A percentile compares a stretch with the other conserved stretches of the same genome.
phyloP scores from a whole-genome alignment of 2,888 invertebrate genomes.

The Capitulum mitella region DNA sequence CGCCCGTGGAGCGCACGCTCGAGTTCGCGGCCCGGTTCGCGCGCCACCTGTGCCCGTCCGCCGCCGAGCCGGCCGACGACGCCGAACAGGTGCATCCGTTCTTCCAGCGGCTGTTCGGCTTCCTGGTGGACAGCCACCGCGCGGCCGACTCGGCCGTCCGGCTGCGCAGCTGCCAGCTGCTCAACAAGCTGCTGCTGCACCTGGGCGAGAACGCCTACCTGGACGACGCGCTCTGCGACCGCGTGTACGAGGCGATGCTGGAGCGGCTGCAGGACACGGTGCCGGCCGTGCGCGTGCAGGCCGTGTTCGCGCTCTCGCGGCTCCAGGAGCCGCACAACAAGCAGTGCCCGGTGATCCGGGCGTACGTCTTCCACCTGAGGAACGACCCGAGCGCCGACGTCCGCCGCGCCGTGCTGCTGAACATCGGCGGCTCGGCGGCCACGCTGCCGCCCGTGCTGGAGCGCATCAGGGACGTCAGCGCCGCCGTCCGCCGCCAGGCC shows the following conservation, averaged over 20 bases:
- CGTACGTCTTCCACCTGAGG: conserved; percentile 61
- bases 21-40: conserved; percentile 65
- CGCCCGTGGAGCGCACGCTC: conserved; percentile 59
- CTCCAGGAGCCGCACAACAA: conserved; percentile 69
- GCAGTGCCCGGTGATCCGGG: conserved; percentile 62
- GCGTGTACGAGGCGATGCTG: conserved; percentile 61
- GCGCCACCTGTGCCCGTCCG: not conserved
- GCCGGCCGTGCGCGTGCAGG: conserved; percentile 67
- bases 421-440: conserved; percentile 61
- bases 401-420: conserved; percentile 58
- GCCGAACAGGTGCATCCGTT: conserved; percentile 29
- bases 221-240: conserved; percentile 66
- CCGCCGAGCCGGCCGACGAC: conserved; percentile 29
- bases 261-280: conserved; percentile 62
- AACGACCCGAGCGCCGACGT: conserved; percentile 72
- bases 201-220: conserved; percentile 67
- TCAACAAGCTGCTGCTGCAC: conserved; percentile 64
- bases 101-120: conserved; percentile 27
- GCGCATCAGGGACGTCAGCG: conserved; percentile 67
- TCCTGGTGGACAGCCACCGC: conserved; percentile 44
- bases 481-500: conserved; percentile 57
- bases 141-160: conserved; percentile 54
- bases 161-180: conserved; percentile 66
- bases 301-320: conserved; percentile 66
- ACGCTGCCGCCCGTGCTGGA: conserved; percentile 63